Conservation (phyloP, 37 sponge, comb jelly and placozoan genomes). For the Spongilla lacustris region DNA sequence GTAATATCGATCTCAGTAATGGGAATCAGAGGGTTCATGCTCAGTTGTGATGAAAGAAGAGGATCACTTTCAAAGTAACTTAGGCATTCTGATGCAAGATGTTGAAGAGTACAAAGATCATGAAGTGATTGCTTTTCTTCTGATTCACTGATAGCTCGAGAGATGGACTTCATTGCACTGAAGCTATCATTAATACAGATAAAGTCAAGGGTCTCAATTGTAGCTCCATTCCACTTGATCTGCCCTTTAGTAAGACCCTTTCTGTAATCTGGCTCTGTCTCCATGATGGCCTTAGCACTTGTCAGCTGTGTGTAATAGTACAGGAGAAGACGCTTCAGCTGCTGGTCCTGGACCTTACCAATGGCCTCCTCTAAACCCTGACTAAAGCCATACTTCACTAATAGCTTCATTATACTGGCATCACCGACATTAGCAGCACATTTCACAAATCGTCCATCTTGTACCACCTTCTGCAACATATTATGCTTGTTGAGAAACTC, state of each 20-base stretch:
- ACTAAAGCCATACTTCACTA: constrained; percentile 48
- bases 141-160: not conserved
- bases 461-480: constrained; percentile 11
- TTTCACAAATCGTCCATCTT: constrained; percentile 20
- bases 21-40: not conserved
- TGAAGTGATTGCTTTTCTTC: no score
- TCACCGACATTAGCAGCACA: constrained; percentile 27
- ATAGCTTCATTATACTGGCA: constrained; percentile 31
- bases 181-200: constrained; percentile 32
- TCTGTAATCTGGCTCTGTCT: not conserved
- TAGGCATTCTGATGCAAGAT: constrained; percentile 44
- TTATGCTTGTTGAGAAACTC: not conserved
- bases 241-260: no score
- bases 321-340: constrained; percentile 38
- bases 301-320: constrained; percentile 50
- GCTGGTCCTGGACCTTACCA: not conserved
- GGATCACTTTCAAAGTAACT: constrained; percentile 21
- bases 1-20: constrained; percentile 53
- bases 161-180: constrained; percentile 39
- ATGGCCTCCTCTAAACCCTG: constrained; percentile 28
- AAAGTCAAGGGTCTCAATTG: constrained; percentile 8
- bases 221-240: constrained; percentile 45
- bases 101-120: constrained; percentile 6
- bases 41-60: no score
- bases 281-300: no score